Percentiles rank a stretch among this genome's conserved stretches.
Evolutionary conservation across 2,113 vertebrate genomes (phyloP).

Genomic region (Sebastes fasciatus): DNA sequence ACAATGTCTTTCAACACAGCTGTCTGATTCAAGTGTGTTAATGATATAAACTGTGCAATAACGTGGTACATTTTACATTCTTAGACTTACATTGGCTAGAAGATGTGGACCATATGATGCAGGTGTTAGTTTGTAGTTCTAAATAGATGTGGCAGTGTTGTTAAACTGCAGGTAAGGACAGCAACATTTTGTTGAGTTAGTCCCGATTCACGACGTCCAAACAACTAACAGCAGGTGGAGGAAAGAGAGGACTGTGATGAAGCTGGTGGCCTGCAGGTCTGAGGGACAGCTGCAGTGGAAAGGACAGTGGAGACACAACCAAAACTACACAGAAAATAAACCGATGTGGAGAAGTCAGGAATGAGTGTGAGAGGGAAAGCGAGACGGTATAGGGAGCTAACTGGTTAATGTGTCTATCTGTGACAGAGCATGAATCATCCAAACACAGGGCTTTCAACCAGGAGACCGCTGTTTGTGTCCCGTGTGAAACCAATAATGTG

Average conservation of each 20-base stretch:
- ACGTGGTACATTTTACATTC: neutral
- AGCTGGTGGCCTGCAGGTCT: neutral
- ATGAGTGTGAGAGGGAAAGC: neutral
- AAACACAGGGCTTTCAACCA: too few species aligned
- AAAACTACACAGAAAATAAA: neutral
- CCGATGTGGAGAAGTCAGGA: neutral
- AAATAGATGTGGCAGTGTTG: neutral
- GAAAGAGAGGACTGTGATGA: neutral
- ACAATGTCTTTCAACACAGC: constrained; percentile 7
- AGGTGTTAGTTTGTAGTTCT: neutral
- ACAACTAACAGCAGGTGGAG: too few species aligned
- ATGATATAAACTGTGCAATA: neutral
- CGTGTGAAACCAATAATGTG: too few species aligned
- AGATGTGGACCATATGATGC: neutral
- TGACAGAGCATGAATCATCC: neutral
- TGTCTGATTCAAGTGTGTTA: constrained; percentile 20
- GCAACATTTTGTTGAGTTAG: too few species aligned
- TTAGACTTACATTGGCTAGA: neutral
- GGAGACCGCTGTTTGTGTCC: too few species aligned
- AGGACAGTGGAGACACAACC: neutral
- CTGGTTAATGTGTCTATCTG: neutral
- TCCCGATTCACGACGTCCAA: too few species aligned
- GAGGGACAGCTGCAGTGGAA: neutral
- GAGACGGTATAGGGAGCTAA: neutral
- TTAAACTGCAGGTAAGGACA: neutral